These are phyloP conservation scores for Keiferia lycopersicella DNA, from an alignment of 2,888 invertebrate species.

Conservation along the genomic window DNA sequence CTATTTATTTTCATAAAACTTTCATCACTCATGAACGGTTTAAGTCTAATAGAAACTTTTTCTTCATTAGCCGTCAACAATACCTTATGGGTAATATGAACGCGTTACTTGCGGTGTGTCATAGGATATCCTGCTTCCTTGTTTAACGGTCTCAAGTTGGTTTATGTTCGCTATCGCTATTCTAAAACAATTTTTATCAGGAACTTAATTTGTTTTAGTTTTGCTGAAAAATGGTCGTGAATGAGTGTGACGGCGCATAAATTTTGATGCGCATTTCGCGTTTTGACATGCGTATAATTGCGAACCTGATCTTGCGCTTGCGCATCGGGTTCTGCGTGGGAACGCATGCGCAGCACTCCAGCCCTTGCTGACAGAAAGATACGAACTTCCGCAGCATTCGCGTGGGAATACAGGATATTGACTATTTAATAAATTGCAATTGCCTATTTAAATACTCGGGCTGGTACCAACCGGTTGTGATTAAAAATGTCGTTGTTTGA, in stretches of 20 bases:
- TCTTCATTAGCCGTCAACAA: background rate
- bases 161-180: constrained; percentile 18
- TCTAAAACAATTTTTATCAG: constrained; percentile 16
- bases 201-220: constrained; percentile 1
- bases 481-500: constrained; percentile 15
- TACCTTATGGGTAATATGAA: background rate
- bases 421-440: constrained; percentile 37
- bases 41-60: background rate
- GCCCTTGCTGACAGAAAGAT: constrained; percentile 46
- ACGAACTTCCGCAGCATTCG: constrained; percentile 52
- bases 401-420: constrained; percentile 57
- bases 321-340: constrained; percentile 32
- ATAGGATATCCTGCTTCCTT: constrained; percentile 21
- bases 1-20: no score
- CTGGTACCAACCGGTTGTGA: constrained; percentile 14
- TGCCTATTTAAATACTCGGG: constrained; percentile 13
- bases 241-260: constrained; percentile 10
- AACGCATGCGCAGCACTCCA: constrained; percentile 29
- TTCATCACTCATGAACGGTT: background rate
- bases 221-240: background rate
- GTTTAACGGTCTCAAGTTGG: constrained; percentile 18
- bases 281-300: constrained; percentile 38
- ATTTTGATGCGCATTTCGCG: constrained; percentile 24
- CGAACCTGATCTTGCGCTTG: constrained; percentile 34
- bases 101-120: constrained; percentile 19